Base-by-base conservation (phyloP, 2,797 vertebrate genomes). In the Anguilla obscura region DNA sequence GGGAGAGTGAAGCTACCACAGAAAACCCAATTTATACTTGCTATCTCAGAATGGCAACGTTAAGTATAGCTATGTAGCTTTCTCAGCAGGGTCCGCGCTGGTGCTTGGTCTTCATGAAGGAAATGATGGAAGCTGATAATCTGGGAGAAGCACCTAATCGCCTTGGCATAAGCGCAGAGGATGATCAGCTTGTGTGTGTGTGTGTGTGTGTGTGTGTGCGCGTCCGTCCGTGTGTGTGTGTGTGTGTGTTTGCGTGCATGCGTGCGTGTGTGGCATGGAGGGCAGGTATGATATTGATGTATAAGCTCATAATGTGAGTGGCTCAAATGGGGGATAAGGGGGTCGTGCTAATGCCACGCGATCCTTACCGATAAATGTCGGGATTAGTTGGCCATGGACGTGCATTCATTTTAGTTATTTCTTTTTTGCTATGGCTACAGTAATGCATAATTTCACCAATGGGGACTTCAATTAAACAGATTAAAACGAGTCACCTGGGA, bases 251-350 rank as follows among this genome's bases (percentile, higher is more conserved):
- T 33, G 33, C 33, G 36, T 54, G 58, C 0, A 3, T 60, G 58
- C 4, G 58, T 60, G 10, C 0, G 58, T 12, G 21, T 14, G 58
- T 14, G 54, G 27, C 4, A 18, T 18, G 36, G 45, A 14, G 9
- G 4, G 89, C 93, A 93, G 92, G 94, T 93, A 91, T 86, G 89
- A 91, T 94, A 94, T 94, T 94, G 94, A 95, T 94, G 94, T 92
- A 94, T 87, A 94, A 95, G 92, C 91, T 92, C 92, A 93, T 91
- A 91, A 94, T 92, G 91, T 92, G 92, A 94, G 93, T 88, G 89
- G 90, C 89, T 90, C 90, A 91, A 89, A 91, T 21, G 33, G 79
- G 60, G 60, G 93, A 93, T 93, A 93, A 94, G 93, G 91, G 54
- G 56, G 45, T 87, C 6, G 36, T 36, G 50, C 92, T 93, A 93